Evolutionary conservation across 2,113 vertebrate species (phyloP).

Genomic region (Propithecus coquereli): DNA sequence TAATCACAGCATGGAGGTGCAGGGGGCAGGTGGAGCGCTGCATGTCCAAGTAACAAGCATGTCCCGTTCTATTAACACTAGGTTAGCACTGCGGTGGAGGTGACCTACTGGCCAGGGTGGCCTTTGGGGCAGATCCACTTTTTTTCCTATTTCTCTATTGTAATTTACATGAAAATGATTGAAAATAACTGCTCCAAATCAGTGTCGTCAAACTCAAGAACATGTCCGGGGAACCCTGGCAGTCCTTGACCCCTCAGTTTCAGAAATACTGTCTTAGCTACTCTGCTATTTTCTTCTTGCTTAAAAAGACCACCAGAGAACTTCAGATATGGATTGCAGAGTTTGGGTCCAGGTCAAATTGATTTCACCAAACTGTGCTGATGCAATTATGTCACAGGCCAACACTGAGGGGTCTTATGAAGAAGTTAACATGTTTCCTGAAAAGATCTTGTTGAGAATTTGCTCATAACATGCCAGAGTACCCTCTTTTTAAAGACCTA

Average conservation of each 20-base stretch:
- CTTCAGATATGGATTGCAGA: not conserved
- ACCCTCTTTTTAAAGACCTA: not conserved
- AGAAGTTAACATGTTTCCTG: not conserved
- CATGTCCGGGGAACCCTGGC: not conserved
- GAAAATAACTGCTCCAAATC: not conserved
- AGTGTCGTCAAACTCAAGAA: not conserved
- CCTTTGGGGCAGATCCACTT: not conserved
- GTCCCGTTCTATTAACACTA: not conserved
- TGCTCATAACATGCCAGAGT: not conserved
- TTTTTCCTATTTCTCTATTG: not conserved
- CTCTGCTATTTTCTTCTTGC: not conserved
- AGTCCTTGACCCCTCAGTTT: not conserved
- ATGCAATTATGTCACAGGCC: not conserved
- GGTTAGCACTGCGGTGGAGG: not conserved
- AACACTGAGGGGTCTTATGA: not conserved
- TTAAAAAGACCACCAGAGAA: not conserved
- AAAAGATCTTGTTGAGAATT: not conserved
- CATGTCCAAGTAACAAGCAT: not conserved
- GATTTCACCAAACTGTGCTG: not conserved
- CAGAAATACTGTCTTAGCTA: not conserved
- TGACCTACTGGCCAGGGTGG: not conserved
- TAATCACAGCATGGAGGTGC: no score
- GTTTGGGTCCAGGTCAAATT: not conserved
- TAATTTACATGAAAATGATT: not conserved
- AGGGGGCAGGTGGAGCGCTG: not conserved